Percentiles rank a stretch among this genome's conserved stretches.
phyloP scores from a whole-genome alignment of 2,113 vertebrate genomes.

The Actenoides hombroni region DNA sequence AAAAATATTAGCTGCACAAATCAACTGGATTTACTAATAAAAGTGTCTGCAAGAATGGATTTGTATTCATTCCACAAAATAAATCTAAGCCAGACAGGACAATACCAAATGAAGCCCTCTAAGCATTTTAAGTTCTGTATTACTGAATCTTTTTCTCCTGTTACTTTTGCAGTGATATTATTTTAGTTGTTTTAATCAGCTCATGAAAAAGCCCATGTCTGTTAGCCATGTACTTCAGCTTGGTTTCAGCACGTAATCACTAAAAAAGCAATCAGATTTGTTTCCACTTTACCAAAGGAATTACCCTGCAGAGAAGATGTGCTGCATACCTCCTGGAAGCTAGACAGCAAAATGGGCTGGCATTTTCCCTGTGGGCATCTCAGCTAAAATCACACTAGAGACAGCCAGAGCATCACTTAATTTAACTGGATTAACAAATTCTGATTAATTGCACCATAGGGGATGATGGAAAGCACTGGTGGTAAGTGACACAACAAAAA shows the following conservation, averaged over 20 bases:
- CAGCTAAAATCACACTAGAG: background rate
- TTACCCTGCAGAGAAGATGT: background rate
- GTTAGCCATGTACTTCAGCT: background rate
- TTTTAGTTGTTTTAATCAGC: background rate
- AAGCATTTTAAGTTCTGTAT: background rate
- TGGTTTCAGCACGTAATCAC: background rate
- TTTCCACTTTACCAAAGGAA: background rate
- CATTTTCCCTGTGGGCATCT: background rate
- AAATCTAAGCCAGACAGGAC: background rate
- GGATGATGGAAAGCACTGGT: background rate
- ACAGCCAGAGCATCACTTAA: background rate
- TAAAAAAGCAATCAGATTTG: background rate
- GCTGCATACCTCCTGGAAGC: background rate
- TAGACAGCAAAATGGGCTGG: background rate
- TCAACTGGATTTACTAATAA: background rate
- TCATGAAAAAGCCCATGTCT: background rate
- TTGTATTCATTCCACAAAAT: background rate
- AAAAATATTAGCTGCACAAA: background rate
- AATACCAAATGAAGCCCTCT: background rate
- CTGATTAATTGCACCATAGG: background rate
- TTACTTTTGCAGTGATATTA: accelerated
- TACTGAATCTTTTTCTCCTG: background rate
- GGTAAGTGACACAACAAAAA: background rate
- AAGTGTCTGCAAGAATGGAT: background rate
- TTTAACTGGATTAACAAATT: background rate